Evolutionary conservation across 1,140 invertebrate genomes (phyloP), one percentile per base, ranked within the genome.

Genomic region (Drosophila tropicalis): DNA sequence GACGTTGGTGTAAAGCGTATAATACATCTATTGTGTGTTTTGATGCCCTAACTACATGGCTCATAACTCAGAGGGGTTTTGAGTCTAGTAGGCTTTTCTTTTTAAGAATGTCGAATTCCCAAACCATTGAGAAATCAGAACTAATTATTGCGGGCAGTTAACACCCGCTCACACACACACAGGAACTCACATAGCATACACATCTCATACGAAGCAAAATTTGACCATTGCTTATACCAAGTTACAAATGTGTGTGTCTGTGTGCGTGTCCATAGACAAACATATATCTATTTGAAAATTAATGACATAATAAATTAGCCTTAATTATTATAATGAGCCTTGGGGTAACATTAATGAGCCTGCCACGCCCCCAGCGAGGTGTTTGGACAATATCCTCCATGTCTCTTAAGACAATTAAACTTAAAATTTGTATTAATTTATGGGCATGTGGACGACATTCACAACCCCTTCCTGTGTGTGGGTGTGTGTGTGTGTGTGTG

Each of bases 281-380:
- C 65, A 47, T 69, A 70, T 69, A 78, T 72, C 76, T 79, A 67
- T 51, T 51, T 51, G 17, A 51, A 79, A 83, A 87, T 89, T 84
- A 87, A 87, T 83, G 84, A 87, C 73, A 67, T 81, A 80, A 89
- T 87, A 87, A 87, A 87, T 87, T 87, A 89, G 74, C 66, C 84
- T 77, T 87, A 87, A 87, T 87, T 87, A 87, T 89, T 87, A 67
- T 87, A 87, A 87, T 87, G 81, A 81, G 81, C 68, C 81, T 72
- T 70, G 62, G 68, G 68, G 73, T 72, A 63, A 72, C 81, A 80
- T 84, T 85, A 85, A 85, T 85, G 84, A 83, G 81, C 19, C 70
- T 39, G 44, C 58, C 61, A 32, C 62, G 25, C 60, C 47, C 12
- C 32, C 5, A 9, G 32, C 34, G 12, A 36, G 34, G 34, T 36